These are phyloP conservation scores for Drosophila melanogaster DNA, from an alignment of 1,140 invertebrate species.

Conservation along the genomic window Release_6_plus_ISO1_MT NT_037436.4:15809001-15809500, in stretches of 20 bases:
- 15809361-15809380: conserved; percentile 6
- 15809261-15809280: conserved; percentile 2
- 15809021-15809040: no score
- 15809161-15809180: neutral
- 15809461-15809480: conserved; percentile 42
- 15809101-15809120: no score
- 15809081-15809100: no score
- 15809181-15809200: neutral
- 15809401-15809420: conserved; percentile 17
- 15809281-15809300: conserved; percentile 17
- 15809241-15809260: neutral
- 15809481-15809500: conserved; percentile 47
- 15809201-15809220: neutral
- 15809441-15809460: conserved; percentile 13
- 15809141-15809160: neutral
- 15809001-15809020: no score
- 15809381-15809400: neutral
- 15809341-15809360: conserved; percentile 19
- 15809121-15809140: no score
- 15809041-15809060: no score
- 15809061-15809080: no score
- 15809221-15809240: neutral
- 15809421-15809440: conserved; percentile 56
- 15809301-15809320: conserved; percentile 37
- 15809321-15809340: conserved; percentile 49